phyloP scores from a whole-genome alignment of 2,113 vertebrate genomes.

The Paraplagusia blochii region DNA sequence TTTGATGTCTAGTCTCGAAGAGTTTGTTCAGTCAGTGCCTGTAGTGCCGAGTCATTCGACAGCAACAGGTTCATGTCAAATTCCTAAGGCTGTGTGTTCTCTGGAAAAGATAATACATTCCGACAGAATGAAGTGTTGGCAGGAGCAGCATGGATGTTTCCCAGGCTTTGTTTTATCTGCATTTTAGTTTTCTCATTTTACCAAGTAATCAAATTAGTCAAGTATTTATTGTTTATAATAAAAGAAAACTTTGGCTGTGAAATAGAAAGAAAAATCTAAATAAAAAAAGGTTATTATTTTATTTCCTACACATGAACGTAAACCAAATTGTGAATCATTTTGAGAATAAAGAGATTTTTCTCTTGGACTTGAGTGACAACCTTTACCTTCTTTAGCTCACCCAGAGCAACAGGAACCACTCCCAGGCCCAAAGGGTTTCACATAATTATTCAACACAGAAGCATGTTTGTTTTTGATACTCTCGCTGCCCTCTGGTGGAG shows the following conservation, averaged over 20 bases:
- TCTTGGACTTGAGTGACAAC: neutral
- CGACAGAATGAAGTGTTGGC: slow-evolving; percentile 46
- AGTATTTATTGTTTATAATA: no score
- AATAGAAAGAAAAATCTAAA: no score
- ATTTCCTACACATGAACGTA: no score
- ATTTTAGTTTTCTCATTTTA: no score
- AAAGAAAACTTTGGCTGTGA: no score
- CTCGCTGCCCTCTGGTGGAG: slow-evolving; percentile 56
- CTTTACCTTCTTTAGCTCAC: slow-evolving; percentile 47
- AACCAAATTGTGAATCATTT: no score
- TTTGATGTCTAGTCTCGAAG: no score
- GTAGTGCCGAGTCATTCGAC: neutral
- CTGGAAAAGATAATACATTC: slow-evolving; percentile 39
- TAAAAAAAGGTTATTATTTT: no score
- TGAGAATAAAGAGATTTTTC: no score
- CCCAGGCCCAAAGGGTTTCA: slow-evolving; percentile 36
- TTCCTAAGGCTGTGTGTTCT: neutral
- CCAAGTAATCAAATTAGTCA: no score
- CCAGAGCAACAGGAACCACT: slow-evolving; percentile 45
- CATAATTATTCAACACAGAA: neutral
- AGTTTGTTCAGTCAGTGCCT: no score
- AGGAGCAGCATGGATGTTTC: slow-evolving; percentile 17
- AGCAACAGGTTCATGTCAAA: neutral
- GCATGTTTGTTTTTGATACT: slow-evolving; percentile 1
- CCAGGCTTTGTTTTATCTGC: slow-evolving; percentile 2